These are phyloP conservation scores for Exaiptasia diaphana DNA, from an alignment of 64 coral and sea anemone genomes.

Conservation along the genomic window DNA sequence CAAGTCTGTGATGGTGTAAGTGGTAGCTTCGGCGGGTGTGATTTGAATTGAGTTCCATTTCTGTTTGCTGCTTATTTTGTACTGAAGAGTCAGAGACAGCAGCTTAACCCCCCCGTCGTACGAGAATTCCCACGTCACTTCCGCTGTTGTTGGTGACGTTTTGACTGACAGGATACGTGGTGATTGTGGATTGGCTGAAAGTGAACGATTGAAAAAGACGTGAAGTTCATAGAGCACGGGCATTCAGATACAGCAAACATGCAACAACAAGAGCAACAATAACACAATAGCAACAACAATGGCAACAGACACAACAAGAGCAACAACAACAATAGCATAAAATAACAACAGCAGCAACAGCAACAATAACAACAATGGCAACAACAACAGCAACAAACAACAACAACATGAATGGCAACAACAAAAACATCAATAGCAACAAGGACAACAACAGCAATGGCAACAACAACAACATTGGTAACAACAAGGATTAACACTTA, in stretches of 20 bases:
- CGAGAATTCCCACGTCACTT: slow-evolving; percentile 63
- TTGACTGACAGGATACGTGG: slow-evolving; percentile 62
- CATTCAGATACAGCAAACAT: not conserved
- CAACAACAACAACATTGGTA: not conserved
- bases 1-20: slow-evolving; percentile 68
- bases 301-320: no score
- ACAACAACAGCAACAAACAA: no score
- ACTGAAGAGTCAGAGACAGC: slow-evolving; percentile 67
- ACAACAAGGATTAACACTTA: slow-evolving; percentile 18
- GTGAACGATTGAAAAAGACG: not conserved
- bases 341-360: not conserved
- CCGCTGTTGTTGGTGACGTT: slow-evolving; percentile 8
- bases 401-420: no score
- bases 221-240: not conserved
- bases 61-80: slow-evolving; percentile 9
- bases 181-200: slow-evolving; percentile 70
- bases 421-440: not conserved
- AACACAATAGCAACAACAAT: no score
- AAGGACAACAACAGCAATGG: not conserved
- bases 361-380: not conserved
- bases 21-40: slow-evolving; percentile 55
- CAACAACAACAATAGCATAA: no score
- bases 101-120: slow-evolving; percentile 72
- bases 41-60: slow-evolving; percentile 71
- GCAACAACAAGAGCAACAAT: not conserved